phyloP scores from a whole-genome alignment of 1,140 invertebrate species.

The Pissodes strobi region DNA sequence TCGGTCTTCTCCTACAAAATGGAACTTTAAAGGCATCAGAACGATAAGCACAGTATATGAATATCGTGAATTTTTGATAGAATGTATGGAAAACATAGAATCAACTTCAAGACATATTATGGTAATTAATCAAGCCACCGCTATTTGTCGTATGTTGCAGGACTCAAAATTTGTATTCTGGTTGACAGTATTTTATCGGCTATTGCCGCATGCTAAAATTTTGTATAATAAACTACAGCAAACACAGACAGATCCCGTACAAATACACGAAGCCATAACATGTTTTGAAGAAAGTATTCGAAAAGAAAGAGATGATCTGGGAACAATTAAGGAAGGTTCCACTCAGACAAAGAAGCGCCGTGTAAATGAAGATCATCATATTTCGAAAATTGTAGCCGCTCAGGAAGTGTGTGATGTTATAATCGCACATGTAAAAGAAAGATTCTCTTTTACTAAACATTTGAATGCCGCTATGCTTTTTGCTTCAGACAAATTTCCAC shows the following conservation, averaged over 20 bases:
- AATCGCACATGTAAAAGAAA: conserved; percentile 11
- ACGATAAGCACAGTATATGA: conserved; percentile 25
- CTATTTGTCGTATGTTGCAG: conserved; percentile 14
- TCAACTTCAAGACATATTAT: conserved; percentile 18
- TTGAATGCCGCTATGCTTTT: conserved; percentile 17
- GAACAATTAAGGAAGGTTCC: conserved; percentile 13
- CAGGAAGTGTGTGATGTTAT: conserved; percentile 35
- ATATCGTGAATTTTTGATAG: conserved; percentile 19
- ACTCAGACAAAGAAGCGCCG: background rate
- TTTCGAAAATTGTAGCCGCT: conserved; percentile 15
- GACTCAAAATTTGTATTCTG: conserved; percentile 26
- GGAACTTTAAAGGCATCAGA: conserved; percentile 30
- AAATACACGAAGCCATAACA: conserved; percentile 8
- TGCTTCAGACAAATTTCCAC: conserved; percentile 24
- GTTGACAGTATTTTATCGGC: conserved; percentile 23
- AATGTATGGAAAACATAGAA: conserved; percentile 28
- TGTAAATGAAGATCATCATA: background rate
- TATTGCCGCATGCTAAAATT: conserved; percentile 33
- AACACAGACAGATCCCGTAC: conserved; percentile 21
- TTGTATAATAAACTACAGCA: conserved; percentile 30
- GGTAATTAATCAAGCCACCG: conserved; percentile 12
- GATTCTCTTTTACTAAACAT: conserved; percentile 26
- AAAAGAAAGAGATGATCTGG: conserved; percentile 16
- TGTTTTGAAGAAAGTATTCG: conserved; percentile 25
- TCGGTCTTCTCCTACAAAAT: conserved; percentile 21